Evolutionary conservation across 2,888 invertebrate genomes (phyloP).

Genomic region (Homarus gammarus): DNA sequence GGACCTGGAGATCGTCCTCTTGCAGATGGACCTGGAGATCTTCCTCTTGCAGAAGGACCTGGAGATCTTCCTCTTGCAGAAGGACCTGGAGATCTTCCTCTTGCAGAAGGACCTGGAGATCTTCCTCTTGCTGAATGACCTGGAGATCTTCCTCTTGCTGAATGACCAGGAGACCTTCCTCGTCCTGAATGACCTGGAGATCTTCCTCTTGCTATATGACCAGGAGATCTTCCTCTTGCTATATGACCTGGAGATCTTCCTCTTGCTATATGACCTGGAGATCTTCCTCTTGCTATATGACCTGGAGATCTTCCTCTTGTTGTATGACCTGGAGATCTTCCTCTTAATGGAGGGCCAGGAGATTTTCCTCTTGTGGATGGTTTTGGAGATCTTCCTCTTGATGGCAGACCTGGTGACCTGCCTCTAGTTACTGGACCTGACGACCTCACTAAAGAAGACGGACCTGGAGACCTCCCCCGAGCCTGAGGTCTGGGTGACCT

Average conservation of each 20-base stretch:
- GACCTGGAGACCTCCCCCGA: slow-evolving; percentile 27
- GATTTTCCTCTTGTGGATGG: background rate
- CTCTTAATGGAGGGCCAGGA: slow-evolving; percentile 8
- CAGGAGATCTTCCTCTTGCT: slow-evolving; percentile 13
- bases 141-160: slow-evolving; percentile 1
- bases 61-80: slow-evolving; percentile 42
- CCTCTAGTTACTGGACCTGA: too few relatives aligned
- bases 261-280: background rate
- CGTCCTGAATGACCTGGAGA: slow-evolving; percentile 4
- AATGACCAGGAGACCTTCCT: background rate
- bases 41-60: slow-evolving; percentile 1
- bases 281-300: background rate
- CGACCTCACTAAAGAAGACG: background rate
- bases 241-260: background rate
- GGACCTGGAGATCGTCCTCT: slow-evolving; percentile 26
- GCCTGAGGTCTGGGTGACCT: slow-evolving; percentile 17
- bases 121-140: slow-evolving; percentile 7
- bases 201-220: slow-evolving; percentile 12
- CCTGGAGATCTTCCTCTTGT: slow-evolving; percentile 8
- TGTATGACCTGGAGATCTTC: slow-evolving; percentile 5
- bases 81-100: slow-evolving; percentile 21
- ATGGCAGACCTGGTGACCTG: too few relatives aligned
- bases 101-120: slow-evolving; percentile 9
- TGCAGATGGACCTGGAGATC: slow-evolving; percentile 20
- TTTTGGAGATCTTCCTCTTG: background rate